Base-by-base conservation (phyloP, 2,888 invertebrate genomes). In the Miltochrista miniata region DNA sequence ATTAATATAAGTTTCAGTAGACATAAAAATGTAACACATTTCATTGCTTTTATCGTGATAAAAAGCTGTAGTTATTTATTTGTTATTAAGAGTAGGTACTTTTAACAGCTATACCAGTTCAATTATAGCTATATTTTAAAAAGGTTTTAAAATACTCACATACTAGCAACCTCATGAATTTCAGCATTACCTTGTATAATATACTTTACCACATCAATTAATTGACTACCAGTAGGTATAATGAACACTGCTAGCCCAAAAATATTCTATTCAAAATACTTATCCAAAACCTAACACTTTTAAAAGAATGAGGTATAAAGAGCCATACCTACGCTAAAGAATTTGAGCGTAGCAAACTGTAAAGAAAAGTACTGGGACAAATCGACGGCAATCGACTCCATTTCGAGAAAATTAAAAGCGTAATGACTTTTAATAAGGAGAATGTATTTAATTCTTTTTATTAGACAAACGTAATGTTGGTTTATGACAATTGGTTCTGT, bases 291-390 rank as follows among this genome's bases (percentile, higher is more conserved):
- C 56, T 59, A 15, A 67, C 33, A 31, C 72, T 71, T 39, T 64
- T 73, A 31, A 48, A 45, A 7, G 72, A 33, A 58, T 80, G 56
- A 0, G 79, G 73, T 64, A 80, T 79, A 29, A 61, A 79, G 46
- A 81, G 73, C 81, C 83, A 84, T 42, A 84, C 83, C 84, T 42
- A 84, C 40, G 7, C 76, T 69, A 18, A 64, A 67, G 7, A 66
- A 54, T 54, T 81, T 76, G n/a, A 85, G 56, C 10, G 72, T 54
- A 24, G 57, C 56, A 13, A 81, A 63, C 56, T 80, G 74, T 58
- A 77, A 53, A 24, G 78, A 74, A 40, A 83, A 66, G 44, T 78
- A 73, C 34, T 59, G 64, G 24, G 64, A 68, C 29, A 73, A 63
- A 62, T 84, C 72, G 24, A 72, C 54, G n/a, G 49, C 44, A 35